Conservation (phyloP, 1,140 invertebrate species). For the Dufourea novaeangliae region DNA sequence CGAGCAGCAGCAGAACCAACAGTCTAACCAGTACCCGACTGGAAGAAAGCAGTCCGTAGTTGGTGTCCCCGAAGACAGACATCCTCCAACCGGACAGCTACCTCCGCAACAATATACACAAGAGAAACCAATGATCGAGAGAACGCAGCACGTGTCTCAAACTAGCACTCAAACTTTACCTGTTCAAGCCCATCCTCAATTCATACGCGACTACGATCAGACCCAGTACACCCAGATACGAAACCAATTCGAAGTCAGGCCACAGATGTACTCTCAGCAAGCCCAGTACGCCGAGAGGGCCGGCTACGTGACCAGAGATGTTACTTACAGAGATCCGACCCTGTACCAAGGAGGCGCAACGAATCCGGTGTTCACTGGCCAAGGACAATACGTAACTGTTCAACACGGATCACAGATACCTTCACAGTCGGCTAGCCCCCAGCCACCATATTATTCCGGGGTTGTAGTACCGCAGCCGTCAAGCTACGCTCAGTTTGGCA, state of each 20-base stretch:
- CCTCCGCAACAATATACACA: constrained; percentile 70
- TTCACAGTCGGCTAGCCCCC: constrained; percentile 74
- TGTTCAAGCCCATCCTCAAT: constrained; percentile 75
- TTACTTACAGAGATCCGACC: constrained; percentile 71
- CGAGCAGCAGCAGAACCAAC: constrained; percentile 50
- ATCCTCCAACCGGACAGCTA: constrained; percentile 69
- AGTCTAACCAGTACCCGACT: constrained; percentile 47
- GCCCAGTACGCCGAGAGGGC: constrained; percentile 73
- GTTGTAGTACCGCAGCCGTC: constrained; percentile 70
- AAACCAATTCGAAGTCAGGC: constrained; percentile 73
- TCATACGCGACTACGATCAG: constrained; percentile 74
- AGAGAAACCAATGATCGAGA: constrained; percentile 71
- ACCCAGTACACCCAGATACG: constrained; percentile 77
- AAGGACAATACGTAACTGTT: constrained; percentile 76
- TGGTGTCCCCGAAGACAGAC: constrained; percentile 72
- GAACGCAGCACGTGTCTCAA: constrained; percentile 74
- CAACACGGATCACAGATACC: constrained; percentile 72
- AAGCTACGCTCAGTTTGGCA: constrained; percentile 71
- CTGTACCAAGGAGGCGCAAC: constrained; percentile 70
- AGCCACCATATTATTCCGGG: constrained; percentile 74
- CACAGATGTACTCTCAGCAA: constrained; percentile 73
- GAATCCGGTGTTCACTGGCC: constrained; percentile 72
- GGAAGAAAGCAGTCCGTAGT: constrained; percentile 68
- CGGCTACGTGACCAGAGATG: constrained; percentile 76
- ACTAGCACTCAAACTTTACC: constrained; percentile 75